Percentiles rank a stretch among this genome's conserved stretches.
Conservation (phyloP, 1,140 invertebrate genomes). For the Delia radicum region DNA sequence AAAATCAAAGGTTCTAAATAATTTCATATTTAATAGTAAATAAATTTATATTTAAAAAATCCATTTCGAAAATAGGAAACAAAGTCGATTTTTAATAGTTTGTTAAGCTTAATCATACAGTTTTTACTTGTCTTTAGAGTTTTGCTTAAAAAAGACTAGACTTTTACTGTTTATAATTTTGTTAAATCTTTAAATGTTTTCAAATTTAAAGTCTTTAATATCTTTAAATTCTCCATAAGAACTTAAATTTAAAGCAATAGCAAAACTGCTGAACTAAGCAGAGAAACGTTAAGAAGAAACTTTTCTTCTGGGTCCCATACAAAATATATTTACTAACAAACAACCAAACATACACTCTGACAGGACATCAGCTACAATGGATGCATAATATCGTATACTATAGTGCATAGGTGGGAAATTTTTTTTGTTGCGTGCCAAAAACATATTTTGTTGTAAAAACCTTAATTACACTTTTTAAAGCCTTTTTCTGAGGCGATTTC, state of each 20-base stretch:
- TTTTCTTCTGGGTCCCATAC: conserved; percentile 1
- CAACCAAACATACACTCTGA: neutral
- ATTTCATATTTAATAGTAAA: neutral
- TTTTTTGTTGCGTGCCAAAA: too few relatives aligned
- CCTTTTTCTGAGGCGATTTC: too few relatives aligned
- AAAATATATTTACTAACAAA: neutral
- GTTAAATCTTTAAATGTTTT: conserved; percentile 13
- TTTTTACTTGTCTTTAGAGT: neutral
- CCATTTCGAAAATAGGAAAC: neutral
- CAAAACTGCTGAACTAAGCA: conserved; percentile 25
- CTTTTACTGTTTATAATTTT: too few relatives aligned
- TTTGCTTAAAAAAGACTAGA: neutral
- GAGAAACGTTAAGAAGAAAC: conserved; percentile 7
- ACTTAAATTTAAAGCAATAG: conserved; percentile 12
- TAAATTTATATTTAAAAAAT: too few relatives aligned
- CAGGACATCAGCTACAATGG: conserved; percentile 13
- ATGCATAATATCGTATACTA: neutral
- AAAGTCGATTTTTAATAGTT: neutral
- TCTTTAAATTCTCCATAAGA: conserved; percentile 13
- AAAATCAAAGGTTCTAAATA: neutral
- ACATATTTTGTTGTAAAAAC: too few relatives aligned
- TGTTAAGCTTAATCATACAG: neutral
- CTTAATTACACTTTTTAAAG: too few relatives aligned
- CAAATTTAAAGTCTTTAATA: neutral
- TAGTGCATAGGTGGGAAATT: too few relatives aligned